Conservation (phyloP, 2,113 vertebrate genomes). For the Morone chrysops region DNA sequence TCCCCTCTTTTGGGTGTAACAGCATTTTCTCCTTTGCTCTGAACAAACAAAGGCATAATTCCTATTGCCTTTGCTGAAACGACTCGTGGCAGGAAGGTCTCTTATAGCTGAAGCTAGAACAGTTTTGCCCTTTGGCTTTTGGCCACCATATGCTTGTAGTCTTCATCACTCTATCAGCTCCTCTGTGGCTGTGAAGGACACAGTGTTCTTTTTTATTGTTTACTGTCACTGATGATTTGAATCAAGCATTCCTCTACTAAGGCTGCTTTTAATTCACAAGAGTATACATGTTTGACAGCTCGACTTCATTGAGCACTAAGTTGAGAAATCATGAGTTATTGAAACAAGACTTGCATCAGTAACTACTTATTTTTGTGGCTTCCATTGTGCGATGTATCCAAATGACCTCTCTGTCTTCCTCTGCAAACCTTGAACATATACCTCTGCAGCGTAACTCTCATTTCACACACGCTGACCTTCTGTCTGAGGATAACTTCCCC, state of each 20-base stretch:
- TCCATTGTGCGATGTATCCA: background rate
- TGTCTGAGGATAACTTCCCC: constrained; percentile 39
- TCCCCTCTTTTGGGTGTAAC: background rate
- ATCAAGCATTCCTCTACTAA: constrained; percentile 8
- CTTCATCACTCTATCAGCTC: background rate
- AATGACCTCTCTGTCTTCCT: background rate
- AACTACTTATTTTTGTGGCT: background rate
- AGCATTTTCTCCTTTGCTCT: background rate
- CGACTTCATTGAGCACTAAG: background rate
- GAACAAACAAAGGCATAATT: background rate
- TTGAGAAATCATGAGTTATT: constrained; percentile 6
- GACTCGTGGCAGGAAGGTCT: background rate
- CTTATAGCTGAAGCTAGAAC: background rate
- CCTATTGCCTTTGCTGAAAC: background rate
- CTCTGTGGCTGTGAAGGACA: constrained; percentile 24
- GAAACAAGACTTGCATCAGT: constrained; percentile 19
- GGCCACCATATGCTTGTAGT: background rate
- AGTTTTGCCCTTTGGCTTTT: background rate
- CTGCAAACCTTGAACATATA: background rate
- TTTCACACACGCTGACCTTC: constrained; percentile 29
- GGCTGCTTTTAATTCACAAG: constrained; percentile 22
- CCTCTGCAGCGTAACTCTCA: background rate
- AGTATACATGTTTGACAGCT: background rate
- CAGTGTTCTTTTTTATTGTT: constrained; percentile 12
- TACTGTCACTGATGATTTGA: constrained; percentile 13